phyloP scores from a whole-genome alignment of 2,797 vertebrate species.

The Falco rusticolus region DNA sequence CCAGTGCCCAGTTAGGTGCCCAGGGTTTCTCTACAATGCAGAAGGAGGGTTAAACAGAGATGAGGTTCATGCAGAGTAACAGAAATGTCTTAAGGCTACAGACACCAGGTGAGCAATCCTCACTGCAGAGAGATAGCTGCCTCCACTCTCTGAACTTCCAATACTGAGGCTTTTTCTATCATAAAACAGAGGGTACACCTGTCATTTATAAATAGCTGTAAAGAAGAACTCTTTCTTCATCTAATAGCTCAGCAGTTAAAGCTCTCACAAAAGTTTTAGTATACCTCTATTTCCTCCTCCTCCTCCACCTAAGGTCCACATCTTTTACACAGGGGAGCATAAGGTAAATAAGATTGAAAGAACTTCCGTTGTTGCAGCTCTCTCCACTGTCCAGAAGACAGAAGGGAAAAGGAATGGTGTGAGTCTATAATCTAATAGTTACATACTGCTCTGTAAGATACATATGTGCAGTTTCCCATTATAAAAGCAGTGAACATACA shows the following conservation, averaged over 20 bases:
- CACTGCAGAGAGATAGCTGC: background rate
- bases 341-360: background rate
- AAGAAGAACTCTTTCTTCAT: background rate
- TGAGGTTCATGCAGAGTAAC: background rate
- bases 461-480: background rate
- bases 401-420: background rate
- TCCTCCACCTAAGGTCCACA: background rate
- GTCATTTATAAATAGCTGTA: background rate
- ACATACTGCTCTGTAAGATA: fast-evolving
- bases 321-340: background rate
- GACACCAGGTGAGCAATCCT: background rate
- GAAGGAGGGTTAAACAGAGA: background rate
- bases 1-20: background rate
- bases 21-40: background rate
- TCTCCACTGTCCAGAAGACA: background rate
- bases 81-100: slow-evolving; percentile 1
- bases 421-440: background rate
- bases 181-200: background rate
- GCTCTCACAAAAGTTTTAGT: background rate
- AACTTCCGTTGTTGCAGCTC: background rate
- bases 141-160: background rate
- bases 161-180: background rate
- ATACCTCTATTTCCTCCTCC: background rate
- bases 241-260: slow-evolving; percentile 15
- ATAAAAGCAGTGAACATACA: background rate